Base-by-base conservation (phyloP, 2,888 invertebrate genomes). In the Serrognathus titanus region DNA sequence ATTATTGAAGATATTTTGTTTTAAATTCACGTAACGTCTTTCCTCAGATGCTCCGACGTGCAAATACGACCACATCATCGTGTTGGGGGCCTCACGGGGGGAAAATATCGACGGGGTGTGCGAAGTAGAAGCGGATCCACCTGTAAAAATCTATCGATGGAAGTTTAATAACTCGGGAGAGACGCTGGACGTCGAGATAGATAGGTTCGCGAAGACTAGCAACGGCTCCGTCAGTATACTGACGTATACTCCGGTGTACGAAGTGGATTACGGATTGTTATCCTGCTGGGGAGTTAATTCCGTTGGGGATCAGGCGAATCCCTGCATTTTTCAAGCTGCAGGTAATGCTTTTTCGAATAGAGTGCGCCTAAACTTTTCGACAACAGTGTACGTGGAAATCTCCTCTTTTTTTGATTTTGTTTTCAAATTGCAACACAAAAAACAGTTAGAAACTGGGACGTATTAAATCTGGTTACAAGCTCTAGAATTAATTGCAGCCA, bases 131-230 rank as follows among this genome's bases (percentile, higher is more conserved):
- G 91, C 94, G 9, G 93, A 94, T 82, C 94, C 94, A 24, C 92
- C 92, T 50, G 93, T 91, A 55, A 89, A 90, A 68, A 87, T 86
- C 72, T 95, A 94, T 81, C 88, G 90, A 67, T 94, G 94, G 94
- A 93, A 94, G 81, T 94, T 94, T 81, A 94, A 94, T 83, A 93
- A 93, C 80, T 92, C 92, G 9, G 93, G 94, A 3, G 93, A 93
- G 79, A 92, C 91, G 48, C 79, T 91, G 62, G 92, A 93, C 78
- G 89, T 92, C 56, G 87, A 88, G 49, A 85, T 89, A 46, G 90
- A 89, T 74, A 80, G 89, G 59, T 91, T 87, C 80, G 76, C 81
- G 57, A 85, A 88, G 68, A 86, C 87, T 63, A 78, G 77, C 59
- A 90, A 90, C 76, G 92, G 92, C 63, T 88, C 88, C 66, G 83